A percentile compares a stretch with the other conserved stretches of the same genome.
Conservation (phyloP, 1,140 invertebrate species). For the Gonioctena quinquepunctata region DNA sequence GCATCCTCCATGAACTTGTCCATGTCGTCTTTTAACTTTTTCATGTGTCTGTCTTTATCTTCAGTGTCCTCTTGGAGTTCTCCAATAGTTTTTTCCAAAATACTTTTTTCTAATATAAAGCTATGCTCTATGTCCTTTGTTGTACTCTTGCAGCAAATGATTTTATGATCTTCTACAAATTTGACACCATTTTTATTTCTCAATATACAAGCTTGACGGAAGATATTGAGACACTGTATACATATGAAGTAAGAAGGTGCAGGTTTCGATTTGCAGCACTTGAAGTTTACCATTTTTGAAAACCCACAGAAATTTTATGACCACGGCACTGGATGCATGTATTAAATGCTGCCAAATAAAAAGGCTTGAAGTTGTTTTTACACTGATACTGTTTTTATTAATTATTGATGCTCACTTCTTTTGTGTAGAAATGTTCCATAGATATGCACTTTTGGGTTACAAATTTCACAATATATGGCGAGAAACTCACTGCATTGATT, state of each 20-base stretch:
- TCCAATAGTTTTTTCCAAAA: neutral
- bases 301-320: neutral
- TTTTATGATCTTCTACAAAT: neutral
- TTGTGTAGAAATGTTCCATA: too few relatives aligned
- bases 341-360: too few relatives aligned
- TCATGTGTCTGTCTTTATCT: neutral
- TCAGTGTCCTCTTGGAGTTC: neutral
- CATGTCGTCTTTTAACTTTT: neutral
- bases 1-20: neutral
- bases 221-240: neutral
- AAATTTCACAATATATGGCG: too few relatives aligned
- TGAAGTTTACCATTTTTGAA: conserved; percentile 2
- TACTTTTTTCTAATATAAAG: neutral
- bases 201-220: neutral
- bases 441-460: too few relatives aligned
- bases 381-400: too few relatives aligned
- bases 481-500: too few relatives aligned
- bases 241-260: neutral
- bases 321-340: neutral
- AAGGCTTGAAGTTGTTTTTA: too few relatives aligned
- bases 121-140: neutral
- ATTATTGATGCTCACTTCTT: too few relatives aligned
- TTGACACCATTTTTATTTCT: neutral
- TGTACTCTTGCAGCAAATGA: neutral
- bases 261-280: neutral